A percentile compares a stretch with the other conserved stretches of the same genome.
These are phyloP conservation scores for Chorisops tibialis DNA, from an alignment of 2,888 invertebrate genomes.

Conservation along the genomic window DNA sequence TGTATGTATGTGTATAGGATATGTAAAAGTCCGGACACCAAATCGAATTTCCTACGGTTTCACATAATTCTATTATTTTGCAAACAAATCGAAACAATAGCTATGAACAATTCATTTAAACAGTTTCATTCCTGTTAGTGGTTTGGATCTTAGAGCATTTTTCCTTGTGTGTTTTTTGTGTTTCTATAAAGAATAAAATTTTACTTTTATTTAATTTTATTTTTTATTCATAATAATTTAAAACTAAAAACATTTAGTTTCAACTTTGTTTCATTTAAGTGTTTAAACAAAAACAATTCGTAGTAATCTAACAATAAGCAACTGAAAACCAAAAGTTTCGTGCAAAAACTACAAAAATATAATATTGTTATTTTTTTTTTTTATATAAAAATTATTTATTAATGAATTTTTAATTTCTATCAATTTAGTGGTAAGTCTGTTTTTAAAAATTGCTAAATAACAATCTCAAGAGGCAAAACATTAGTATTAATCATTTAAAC, in stretches of 20 bases:
- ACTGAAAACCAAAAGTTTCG: neutral
- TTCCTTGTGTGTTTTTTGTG: slow-evolving; percentile 34
- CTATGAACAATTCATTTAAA: slow-evolving; percentile 23
- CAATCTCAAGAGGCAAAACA: slow-evolving; percentile 29
- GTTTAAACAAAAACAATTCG: neutral
- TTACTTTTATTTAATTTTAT: neutral
- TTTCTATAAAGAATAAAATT: slow-evolving; percentile 8
- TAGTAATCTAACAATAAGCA: neutral
- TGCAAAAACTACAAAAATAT: neutral
- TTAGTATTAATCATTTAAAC: slow-evolving; percentile 16
- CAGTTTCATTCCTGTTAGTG: slow-evolving; percentile 32
- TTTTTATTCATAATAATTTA: neutral
- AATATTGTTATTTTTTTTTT: neutral
- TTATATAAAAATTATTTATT: neutral
- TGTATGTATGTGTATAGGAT: slow-evolving; percentile 26
- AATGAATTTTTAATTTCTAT: slow-evolving; percentile 18
- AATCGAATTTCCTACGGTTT: slow-evolving; percentile 29
- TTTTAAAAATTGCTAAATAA: slow-evolving; percentile 26
- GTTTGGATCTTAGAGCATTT: slow-evolving; percentile 33
- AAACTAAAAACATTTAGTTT: neutral
- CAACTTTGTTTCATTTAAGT: neutral
- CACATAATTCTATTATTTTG: slow-evolving; percentile 32
- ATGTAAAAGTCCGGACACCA: slow-evolving; percentile 13
- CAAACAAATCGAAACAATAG: slow-evolving; percentile 13
- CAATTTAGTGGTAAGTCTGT: slow-evolving; percentile 31